phyloP scores from a whole-genome alignment of 2,888 invertebrate species.

The Drosophila merina region DNA sequence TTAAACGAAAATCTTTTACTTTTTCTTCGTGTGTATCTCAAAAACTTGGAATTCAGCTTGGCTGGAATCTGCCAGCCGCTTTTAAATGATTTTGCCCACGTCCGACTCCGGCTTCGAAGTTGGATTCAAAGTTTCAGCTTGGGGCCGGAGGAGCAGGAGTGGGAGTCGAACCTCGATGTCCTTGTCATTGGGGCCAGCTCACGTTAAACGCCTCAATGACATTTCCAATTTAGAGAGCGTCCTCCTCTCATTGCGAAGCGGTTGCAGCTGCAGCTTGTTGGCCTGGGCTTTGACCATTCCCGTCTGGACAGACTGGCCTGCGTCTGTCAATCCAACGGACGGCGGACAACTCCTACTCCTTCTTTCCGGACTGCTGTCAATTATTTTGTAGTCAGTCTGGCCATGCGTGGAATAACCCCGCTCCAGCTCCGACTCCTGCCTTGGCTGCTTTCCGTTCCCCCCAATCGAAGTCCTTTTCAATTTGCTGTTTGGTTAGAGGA shows the following conservation, averaged over 20 bases:
- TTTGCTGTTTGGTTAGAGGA: slow-evolving; percentile 64
- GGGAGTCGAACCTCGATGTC: slow-evolving; percentile 12
- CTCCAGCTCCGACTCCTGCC: slow-evolving; percentile 36
- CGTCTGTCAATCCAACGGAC: slow-evolving; percentile 63
- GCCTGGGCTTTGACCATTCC: slow-evolving; percentile 61
- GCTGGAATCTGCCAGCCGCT: slow-evolving; percentile 35
- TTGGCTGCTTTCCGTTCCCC: slow-evolving; percentile 7
- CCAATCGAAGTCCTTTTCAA: slow-evolving; percentile 60
- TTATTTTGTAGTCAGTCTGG: slow-evolving; percentile 60
- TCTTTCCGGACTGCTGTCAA: slow-evolving; percentile 52
- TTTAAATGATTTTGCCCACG: slow-evolving; percentile 67
- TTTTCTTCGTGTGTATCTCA: not conserved
- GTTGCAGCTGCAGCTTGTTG: slow-evolving; percentile 10
- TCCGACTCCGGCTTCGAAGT: slow-evolving; percentile 21
- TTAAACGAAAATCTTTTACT: not conserved
- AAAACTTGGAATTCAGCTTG: slow-evolving; percentile 28
- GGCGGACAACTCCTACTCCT: slow-evolving; percentile 3
- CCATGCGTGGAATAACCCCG: slow-evolving; percentile 52
- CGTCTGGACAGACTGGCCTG: slow-evolving; percentile 50
- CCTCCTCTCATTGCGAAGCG: slow-evolving; percentile 30
- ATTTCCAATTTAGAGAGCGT: slow-evolving; percentile 74
- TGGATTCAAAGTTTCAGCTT: slow-evolving; percentile 11
- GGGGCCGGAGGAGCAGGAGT: not conserved
- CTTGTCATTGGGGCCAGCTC: slow-evolving; percentile 53
- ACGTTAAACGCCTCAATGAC: slow-evolving; percentile 78